Evolutionary conservation across 1,140 invertebrate genomes (phyloP).

Genomic region (Drosophila funebris): DNA sequence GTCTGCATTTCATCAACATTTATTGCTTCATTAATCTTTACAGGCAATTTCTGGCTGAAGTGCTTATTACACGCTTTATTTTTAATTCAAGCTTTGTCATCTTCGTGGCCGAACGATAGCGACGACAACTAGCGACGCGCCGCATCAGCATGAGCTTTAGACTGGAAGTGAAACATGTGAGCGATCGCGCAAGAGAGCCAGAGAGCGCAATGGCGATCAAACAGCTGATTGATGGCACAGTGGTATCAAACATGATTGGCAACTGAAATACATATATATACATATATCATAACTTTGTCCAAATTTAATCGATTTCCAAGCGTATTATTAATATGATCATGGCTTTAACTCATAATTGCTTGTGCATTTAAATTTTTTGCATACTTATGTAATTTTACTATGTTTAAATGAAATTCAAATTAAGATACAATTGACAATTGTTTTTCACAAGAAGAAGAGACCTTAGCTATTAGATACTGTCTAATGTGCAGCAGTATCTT

Average conservation of each 20-base stretch:
- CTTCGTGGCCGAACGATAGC: not conserved
- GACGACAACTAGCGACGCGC: not conserved
- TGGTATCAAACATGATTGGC: not conserved
- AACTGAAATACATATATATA: not conserved
- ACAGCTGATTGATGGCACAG: conserved; percentile 27
- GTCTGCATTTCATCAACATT: conserved; percentile 3
- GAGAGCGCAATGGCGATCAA: conserved; percentile 38
- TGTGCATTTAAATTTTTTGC: too few species aligned
- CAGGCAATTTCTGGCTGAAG: not conserved
- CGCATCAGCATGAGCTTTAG: conserved; percentile 14
- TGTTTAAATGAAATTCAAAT: too few species aligned
- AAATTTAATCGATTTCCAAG: too few species aligned
- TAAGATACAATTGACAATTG: too few species aligned
- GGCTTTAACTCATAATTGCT: too few species aligned
- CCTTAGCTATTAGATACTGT: too few species aligned
- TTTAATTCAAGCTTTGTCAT: conserved; percentile 35
- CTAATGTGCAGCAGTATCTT: too few species aligned
- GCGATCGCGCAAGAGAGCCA: not conserved
- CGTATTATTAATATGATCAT: too few species aligned
- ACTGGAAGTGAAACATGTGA: conserved; percentile 6
- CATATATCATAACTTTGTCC: too few species aligned
- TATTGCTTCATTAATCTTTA: conserved; percentile 12
- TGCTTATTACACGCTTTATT: not conserved
- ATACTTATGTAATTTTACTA: too few species aligned
- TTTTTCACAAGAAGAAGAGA: too few species aligned